Conservation (phyloP, 2,888 invertebrate species). For the Drosophila suboccidentalis region DNA sequence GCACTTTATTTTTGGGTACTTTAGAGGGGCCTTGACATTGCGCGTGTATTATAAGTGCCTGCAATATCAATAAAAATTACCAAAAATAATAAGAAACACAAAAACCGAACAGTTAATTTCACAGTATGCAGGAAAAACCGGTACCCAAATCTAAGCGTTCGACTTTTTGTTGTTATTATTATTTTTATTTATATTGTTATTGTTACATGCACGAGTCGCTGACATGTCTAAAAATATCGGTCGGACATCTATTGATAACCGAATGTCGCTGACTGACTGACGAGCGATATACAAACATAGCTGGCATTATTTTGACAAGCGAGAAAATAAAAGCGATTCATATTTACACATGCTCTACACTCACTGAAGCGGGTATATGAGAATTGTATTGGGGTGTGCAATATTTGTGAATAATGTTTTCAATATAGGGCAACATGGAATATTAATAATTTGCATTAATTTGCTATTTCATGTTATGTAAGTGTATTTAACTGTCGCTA, state of each 20-base stretch:
- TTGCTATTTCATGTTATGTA: not conserved
- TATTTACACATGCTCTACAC: conserved; percentile 8
- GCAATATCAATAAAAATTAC: conserved; percentile 27
- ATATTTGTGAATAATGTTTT: not conserved
- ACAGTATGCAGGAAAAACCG: conserved; percentile 38
- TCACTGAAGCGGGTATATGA: not conserved
- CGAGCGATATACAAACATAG: conserved; percentile 5
- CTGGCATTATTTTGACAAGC: conserved; percentile 50
- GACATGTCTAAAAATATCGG: conserved; percentile 54
- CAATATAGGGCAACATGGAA: not conserved
- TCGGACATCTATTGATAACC: conserved; percentile 58
- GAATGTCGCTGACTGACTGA: conserved; percentile 30
- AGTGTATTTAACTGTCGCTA: conserved; percentile 4
- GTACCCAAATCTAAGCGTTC: conserved; percentile 30
- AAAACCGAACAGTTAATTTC: conserved; percentile 19
- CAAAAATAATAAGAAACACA: not conserved
- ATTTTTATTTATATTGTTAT: conserved; percentile 32
- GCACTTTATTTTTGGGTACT: conserved; percentile 19
- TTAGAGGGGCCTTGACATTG: conserved; percentile 45
- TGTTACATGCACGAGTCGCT: conserved; percentile 45
- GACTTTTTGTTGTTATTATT: conserved; percentile 33
- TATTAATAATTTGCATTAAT: not conserved
- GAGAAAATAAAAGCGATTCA: conserved; percentile 25
- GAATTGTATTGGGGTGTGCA: not conserved
- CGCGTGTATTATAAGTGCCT: conserved; percentile 41